Conservation (phyloP, 2,888 invertebrate species). For the Parelbella ahira region DNA sequence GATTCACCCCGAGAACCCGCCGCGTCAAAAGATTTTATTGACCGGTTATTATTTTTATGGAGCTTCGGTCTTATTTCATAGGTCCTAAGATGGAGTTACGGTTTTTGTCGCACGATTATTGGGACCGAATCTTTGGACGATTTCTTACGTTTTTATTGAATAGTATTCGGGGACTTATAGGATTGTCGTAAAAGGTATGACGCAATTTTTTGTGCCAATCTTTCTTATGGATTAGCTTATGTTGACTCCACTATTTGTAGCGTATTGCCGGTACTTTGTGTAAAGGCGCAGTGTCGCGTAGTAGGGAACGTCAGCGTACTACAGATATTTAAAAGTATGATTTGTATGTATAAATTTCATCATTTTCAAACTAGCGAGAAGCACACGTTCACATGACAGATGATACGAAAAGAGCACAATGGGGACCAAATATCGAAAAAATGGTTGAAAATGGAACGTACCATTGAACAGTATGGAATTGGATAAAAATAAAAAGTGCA, state of each 20-base stretch:
- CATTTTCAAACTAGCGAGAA: too few relatives aligned
- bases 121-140: slow-evolving; percentile 58
- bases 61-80: slow-evolving; percentile 76
- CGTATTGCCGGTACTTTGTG: slow-evolving; percentile 18
- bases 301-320: too few relatives aligned
- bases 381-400: too few relatives aligned
- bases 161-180: slow-evolving; percentile 52
- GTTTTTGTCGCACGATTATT: slow-evolving; percentile 71
- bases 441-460: slow-evolving; percentile 35
- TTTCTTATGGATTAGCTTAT: slow-evolving; percentile 23
- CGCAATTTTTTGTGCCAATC: slow-evolving; percentile 40
- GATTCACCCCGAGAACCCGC: slow-evolving; percentile 54
- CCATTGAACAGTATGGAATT: slow-evolving; percentile 58
- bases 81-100: slow-evolving; percentile 65
- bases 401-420: too few relatives aligned
- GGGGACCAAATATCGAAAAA: slow-evolving; percentile 14
- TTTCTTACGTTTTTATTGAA: slow-evolving; percentile 66
- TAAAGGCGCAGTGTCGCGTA: slow-evolving; percentile 12
- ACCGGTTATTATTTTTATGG: slow-evolving; percentile 78
- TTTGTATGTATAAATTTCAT: too few relatives aligned
- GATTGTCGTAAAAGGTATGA: slow-evolving; percentile 52
- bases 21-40: slow-evolving; percentile 68
- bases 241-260: slow-evolving; percentile 14
- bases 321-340: too few relatives aligned
- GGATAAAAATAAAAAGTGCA: slow-evolving; percentile 68